These are phyloP conservation scores for rat (Rattus norvegicus) DNA, from an alignment of 2,113 vertebrate species.

Conservation along the genomic window GRCr8 NC_086030.1:34396001-34396500, in stretches of 20 bases:
- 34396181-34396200: neutral
- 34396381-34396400: neutral
- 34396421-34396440: neutral
- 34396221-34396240: no score
- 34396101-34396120: neutral
- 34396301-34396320: neutral
- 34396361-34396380: neutral
- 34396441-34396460: neutral
- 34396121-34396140: neutral
- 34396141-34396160: neutral
- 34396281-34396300: neutral
- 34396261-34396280: neutral
- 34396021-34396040: neutral
- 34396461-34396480: neutral
- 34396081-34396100: fast-evolving
- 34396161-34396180: neutral
- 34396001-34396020: neutral
- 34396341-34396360: neutral
- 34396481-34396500: neutral
- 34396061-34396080: neutral
- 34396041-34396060: neutral
- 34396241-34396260: no score
- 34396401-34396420: neutral
- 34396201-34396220: neutral
- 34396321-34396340: neutral